phyloP scores from a whole-genome alignment of 2,888 invertebrate species.

The Quadroppia sp. region DNA sequence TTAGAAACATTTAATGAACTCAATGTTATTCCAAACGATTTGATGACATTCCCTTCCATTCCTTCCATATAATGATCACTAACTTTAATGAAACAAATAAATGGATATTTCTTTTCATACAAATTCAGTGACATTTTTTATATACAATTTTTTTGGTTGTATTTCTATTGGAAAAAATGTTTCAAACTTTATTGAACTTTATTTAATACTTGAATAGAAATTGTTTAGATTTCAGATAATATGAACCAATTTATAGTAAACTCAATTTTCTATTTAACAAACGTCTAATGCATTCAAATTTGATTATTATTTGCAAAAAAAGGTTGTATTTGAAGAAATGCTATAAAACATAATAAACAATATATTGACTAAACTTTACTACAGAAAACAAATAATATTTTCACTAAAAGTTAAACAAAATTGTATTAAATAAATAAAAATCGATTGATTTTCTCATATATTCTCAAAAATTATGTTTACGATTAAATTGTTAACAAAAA shows the following conservation, averaged over 20 bases:
- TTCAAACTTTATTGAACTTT: not conserved
- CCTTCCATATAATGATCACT: conserved; percentile 16
- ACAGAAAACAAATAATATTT: no score
- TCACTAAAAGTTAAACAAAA: no score
- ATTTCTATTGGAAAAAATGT: not conserved
- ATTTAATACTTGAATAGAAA: not conserved
- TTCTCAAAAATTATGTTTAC: no score
- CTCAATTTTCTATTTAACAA: not conserved
- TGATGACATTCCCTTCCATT: conserved; percentile 25
- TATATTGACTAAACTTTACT: no score
- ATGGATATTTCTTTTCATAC: not conserved
- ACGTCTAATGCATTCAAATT: not conserved
- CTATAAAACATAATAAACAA: not conserved
- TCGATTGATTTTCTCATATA: no score
- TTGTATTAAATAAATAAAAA: no score
- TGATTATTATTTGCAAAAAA: not conserved
- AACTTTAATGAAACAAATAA: not conserved
- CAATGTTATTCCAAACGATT: conserved; percentile 32
- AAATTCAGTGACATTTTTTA: not conserved
- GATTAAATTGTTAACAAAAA: no score
- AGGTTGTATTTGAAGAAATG: not conserved
- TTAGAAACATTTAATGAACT: not conserved
- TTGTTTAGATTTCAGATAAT: conserved; percentile 16
- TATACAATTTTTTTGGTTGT: not conserved
- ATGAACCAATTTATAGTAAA: not conserved